These are phyloP conservation scores for Agriotes lineatus DNA, from an alignment of 2,888 invertebrate species.

Conservation along the genomic window DNA sequence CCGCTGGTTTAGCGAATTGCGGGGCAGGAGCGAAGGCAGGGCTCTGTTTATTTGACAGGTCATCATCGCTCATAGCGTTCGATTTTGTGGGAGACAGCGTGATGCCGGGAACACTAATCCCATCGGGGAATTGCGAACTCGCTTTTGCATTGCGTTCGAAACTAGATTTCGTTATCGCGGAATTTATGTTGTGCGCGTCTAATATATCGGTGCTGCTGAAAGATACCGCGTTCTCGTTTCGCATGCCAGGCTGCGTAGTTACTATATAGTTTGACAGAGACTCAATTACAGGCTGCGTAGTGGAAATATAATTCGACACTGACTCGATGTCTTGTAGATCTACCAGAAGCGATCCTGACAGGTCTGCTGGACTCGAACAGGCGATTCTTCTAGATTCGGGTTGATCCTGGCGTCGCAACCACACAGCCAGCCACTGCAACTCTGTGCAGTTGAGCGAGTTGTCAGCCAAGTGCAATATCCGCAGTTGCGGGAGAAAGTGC, in stretches of 20 bases:
- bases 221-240: slow-evolving; percentile 11
- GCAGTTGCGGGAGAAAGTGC: slow-evolving; percentile 77
- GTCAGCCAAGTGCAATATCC: slow-evolving; percentile 75
- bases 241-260: neutral
- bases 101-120: slow-evolving; percentile 20
- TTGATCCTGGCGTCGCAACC: slow-evolving; percentile 72
- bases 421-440: slow-evolving; percentile 71
- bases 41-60: slow-evolving; percentile 26
- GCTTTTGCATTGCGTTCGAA: slow-evolving; percentile 21
- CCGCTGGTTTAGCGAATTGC: neutral
- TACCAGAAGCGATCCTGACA: slow-evolving; percentile 61
- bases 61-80: slow-evolving; percentile 34
- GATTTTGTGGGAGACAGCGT: slow-evolving; percentile 30
- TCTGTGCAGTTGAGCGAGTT: slow-evolving; percentile 81
- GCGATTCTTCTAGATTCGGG: slow-evolving; percentile 61
- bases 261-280: slow-evolving; percentile 37
- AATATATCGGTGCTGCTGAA: slow-evolving; percentile 7
- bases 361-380: slow-evolving; percentile 64
- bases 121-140: slow-evolving; percentile 24
- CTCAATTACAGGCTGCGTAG: neutral
- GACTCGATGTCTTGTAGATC: slow-evolving; percentile 58
- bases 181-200: slow-evolving; percentile 18
- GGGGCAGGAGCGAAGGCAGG: slow-evolving; percentile 7
- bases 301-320: slow-evolving; percentile 25
- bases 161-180: slow-evolving; percentile 26